Evolutionary conservation across 2,797 vertebrate species (phyloP).

Genomic region (Brachymystax lenok): DNA sequence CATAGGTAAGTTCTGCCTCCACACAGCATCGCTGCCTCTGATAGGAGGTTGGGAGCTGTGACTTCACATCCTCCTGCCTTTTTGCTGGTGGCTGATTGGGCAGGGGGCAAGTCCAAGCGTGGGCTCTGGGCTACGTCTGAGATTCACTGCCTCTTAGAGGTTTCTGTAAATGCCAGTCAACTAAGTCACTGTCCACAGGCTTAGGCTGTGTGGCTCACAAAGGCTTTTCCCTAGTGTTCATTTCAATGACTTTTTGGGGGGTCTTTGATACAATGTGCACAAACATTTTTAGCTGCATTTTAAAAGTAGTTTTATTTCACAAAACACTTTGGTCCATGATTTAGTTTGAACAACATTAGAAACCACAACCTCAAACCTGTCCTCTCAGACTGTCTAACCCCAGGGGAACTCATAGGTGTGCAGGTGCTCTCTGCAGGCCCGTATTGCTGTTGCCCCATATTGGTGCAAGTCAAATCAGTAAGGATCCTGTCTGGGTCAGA

Average conservation of each 20-base stretch:
- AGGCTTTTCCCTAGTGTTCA: conserved; percentile 33
- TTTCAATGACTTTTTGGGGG: conserved; percentile 19
- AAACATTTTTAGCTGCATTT: neutral
- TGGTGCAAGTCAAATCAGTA: neutral
- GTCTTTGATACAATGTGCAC: neutral
- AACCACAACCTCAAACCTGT: conserved; percentile 27
- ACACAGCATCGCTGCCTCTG: conserved; percentile 52
- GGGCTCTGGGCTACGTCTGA: conserved; percentile 30
- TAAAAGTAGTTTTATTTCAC: neutral
- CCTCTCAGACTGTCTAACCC: conserved; percentile 31
- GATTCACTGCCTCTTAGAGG: conserved; percentile 42
- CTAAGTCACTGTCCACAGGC: conserved; percentile 37
- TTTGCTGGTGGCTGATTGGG: conserved; percentile 22
- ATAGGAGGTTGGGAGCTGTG: conserved; percentile 61
- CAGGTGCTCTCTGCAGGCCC: neutral
- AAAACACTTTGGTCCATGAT: neutral
- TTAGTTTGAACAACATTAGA: conserved; percentile 53
- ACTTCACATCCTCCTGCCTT: conserved; percentile 58
- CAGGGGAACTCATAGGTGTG: conserved; percentile 12
- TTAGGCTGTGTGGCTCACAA: conserved; percentile 30
- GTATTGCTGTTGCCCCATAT: neutral
- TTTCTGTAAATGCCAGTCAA: neutral
- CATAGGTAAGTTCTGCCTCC: conserved; percentile 79
- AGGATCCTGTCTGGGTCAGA: neutral
- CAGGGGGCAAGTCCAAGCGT: conserved; percentile 53